Percentiles rank a stretch among this genome's conserved stretches.
Conservation (phyloP, 2,113 vertebrate genomes). For the Eulemur macaco region DNA sequence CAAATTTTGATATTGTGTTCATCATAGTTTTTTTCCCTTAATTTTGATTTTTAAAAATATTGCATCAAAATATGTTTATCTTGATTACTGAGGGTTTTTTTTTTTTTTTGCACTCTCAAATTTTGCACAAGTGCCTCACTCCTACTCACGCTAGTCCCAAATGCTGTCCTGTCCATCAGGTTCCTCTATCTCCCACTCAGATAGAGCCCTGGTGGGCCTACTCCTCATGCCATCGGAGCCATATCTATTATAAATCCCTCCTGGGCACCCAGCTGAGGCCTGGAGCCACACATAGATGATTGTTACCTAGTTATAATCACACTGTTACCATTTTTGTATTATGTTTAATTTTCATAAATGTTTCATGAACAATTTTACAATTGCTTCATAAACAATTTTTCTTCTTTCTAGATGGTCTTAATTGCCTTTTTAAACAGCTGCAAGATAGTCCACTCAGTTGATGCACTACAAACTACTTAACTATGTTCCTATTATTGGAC, state of each 20-base stretch:
- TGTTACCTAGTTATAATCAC: not conserved
- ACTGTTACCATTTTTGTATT: not conserved
- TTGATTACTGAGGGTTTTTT: not conserved
- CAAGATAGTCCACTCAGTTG: not conserved
- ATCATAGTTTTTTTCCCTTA: not conserved
- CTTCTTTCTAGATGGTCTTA: constrained; percentile 7
- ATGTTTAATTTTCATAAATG: constrained; percentile 1
- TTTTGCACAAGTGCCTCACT: not conserved
- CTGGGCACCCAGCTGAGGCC: not conserved
- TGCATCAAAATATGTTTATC: not conserved
- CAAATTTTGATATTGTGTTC: not conserved
- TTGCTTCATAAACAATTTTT: not conserved
- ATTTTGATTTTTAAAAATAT: constrained; percentile 22
- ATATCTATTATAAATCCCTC: not conserved
- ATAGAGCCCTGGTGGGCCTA: not conserved
- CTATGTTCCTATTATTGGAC: not conserved
- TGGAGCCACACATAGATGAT: not conserved
- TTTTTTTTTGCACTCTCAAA: not conserved
- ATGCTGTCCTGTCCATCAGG: not conserved
- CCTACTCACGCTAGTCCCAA: not conserved
- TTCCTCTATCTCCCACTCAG: not conserved
- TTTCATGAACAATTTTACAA: not conserved
- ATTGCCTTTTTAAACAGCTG: not conserved
- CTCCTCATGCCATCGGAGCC: not conserved
- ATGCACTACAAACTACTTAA: not conserved